phyloP scores from a whole-genome alignment of 2,113 vertebrate genomes.

The Nicator chloris region DNA sequence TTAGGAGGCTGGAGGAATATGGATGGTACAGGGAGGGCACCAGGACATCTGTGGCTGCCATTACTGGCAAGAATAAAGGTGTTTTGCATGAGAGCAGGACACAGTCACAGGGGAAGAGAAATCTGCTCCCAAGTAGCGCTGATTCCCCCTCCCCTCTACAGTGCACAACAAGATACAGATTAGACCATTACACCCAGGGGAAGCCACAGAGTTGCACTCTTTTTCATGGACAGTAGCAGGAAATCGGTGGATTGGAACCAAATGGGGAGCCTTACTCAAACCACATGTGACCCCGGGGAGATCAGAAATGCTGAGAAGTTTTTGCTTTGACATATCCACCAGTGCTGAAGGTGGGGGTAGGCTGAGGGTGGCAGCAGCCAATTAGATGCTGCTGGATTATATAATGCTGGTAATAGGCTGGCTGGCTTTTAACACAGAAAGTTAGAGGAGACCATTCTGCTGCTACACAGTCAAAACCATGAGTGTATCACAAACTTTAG shows the following conservation, averaged over 20 bases:
- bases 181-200: constrained; percentile 58
- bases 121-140: constrained; percentile 40
- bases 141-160: constrained; percentile 36
- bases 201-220: constrained; percentile 59
- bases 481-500: background rate
- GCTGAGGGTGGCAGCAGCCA: constrained; percentile 21
- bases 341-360: constrained; percentile 6
- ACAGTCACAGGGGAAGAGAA: background rate
- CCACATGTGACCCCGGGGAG: constrained; percentile 63
- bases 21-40: background rate
- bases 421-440: background rate
- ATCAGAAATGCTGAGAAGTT: constrained; percentile 54
- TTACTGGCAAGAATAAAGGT: constrained; percentile 24
- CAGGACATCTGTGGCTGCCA: constrained; percentile 28
- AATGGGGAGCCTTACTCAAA: constrained; percentile 61
- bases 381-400: constrained; percentile 1
- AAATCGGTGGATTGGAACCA: constrained; percentile 74
- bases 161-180: constrained; percentile 60
- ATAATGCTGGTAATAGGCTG: background rate
- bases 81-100: constrained; percentile 15
- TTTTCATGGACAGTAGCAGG: constrained; percentile 77
- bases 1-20: constrained; percentile 35
- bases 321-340: constrained; percentile 49
- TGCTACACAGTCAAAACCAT: background rate
- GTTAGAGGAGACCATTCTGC: background rate